Evolutionary conservation across 2,888 invertebrate genomes (phyloP).

Genomic region (Tipula helvola): DNA sequence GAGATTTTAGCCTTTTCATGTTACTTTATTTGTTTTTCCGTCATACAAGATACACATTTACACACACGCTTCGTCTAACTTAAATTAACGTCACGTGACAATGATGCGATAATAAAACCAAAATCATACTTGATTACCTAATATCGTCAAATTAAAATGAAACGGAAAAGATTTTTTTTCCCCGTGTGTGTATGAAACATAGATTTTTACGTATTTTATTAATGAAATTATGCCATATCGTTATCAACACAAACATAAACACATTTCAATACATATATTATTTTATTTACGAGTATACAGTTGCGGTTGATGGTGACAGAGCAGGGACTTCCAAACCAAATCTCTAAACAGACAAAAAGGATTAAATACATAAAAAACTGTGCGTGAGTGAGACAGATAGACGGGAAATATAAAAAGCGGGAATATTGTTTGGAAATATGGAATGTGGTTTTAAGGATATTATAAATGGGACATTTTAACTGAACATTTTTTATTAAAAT

Average conservation of each 20-base stretch:
- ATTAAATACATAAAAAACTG: neutral
- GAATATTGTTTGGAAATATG: neutral
- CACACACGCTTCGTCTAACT: neutral
- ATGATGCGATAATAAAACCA: neutral
- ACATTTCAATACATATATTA: neutral
- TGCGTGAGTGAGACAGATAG: neutral
- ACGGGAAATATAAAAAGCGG: neutral
- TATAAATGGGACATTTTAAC: slow-evolving; percentile 4
- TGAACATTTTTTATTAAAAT: neutral
- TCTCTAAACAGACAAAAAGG: neutral
- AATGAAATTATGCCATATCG: neutral
- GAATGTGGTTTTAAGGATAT: neutral
- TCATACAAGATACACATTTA: neutral
- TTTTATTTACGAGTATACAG: neutral
- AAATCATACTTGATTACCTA: neutral
- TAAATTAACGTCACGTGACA: neutral
- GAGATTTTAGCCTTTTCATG: neutral
- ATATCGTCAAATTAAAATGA: neutral
- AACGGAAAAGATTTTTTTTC: neutral
- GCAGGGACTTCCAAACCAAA: neutral
- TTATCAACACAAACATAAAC: neutral
- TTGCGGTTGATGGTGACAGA: neutral
- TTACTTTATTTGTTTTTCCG: neutral
- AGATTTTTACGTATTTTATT: neutral
- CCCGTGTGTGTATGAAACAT: neutral